Evolutionary conservation across 2,797 vertebrate genomes (phyloP).

Genomic region (Podargus strigoides): DNA sequence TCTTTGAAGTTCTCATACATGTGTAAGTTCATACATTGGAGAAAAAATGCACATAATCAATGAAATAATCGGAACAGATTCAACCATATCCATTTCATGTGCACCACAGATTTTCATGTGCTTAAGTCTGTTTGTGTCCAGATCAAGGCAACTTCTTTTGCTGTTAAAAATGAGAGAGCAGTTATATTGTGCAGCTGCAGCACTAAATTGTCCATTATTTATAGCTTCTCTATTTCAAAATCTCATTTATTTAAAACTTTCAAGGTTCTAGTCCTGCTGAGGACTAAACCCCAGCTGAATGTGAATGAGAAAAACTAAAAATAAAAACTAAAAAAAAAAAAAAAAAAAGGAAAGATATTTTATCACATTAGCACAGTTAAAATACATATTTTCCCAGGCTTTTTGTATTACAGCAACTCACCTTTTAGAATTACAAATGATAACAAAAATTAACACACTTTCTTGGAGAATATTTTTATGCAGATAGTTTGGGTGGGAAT

Average conservation of each 20-base stretch:
- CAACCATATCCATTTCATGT: not conserved
- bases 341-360: not conserved
- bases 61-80: conserved; percentile 32
- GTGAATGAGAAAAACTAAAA: not conserved
- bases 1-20: conserved; percentile 35
- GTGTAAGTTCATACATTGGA: not conserved
- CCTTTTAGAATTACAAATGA: not conserved
- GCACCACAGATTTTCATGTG: not conserved
- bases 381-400: not conserved
- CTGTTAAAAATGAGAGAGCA: not conserved
- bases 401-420: not conserved
- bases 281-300: not conserved
- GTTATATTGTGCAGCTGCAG: not conserved
- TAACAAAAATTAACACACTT: not conserved
- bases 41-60: conserved; percentile 38
- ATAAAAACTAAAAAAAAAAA: too few relatives aligned
- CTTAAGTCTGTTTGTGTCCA: not conserved
- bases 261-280: not conserved
- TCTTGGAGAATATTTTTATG: not conserved
- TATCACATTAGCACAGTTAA: not conserved
- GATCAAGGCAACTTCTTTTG: conserved; percentile 9
- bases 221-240: conserved; percentile 14
- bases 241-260: not conserved
- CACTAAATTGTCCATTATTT: conserved; percentile 1
- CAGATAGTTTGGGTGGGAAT: not conserved